These are phyloP conservation scores for Tetanocera ferruginea DNA, from an alignment of 2,888 invertebrate species.

Conservation along the genomic window DNA sequence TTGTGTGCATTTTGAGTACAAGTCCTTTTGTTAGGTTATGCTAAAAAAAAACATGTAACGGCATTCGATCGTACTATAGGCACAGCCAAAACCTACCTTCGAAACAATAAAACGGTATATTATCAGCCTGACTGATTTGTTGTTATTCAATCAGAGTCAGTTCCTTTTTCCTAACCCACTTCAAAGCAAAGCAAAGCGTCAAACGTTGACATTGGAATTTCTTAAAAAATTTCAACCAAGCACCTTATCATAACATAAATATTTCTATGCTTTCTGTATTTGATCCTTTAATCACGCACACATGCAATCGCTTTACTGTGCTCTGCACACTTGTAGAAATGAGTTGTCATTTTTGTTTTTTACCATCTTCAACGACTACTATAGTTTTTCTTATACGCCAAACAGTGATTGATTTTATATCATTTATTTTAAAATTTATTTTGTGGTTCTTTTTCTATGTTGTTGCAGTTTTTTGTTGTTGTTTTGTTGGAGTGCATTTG, in stretches of 20 bases:
- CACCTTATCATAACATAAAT: not conserved
- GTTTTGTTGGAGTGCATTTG: conserved; percentile 34
- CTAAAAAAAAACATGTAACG: no score
- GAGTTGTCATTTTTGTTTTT: not conserved
- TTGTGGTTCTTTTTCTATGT: conserved; percentile 14
- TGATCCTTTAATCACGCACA: conserved; percentile 18
- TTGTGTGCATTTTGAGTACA: no score
- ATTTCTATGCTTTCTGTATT: not conserved
- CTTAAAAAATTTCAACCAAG: not conserved
- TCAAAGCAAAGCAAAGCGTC: not conserved
- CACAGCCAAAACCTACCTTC: no score
- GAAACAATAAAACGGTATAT: not conserved
- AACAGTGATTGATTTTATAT: conserved; percentile 4
- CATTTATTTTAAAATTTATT: conserved; percentile 11
- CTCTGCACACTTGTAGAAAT: not conserved
- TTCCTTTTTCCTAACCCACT: not conserved
- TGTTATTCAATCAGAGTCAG: not conserved
- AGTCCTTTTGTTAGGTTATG: no score
- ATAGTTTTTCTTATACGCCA: not conserved
- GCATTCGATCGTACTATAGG: no score
- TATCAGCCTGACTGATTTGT: not conserved
- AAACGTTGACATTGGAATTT: conserved; percentile 10
- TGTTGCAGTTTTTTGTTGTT: conserved; percentile 15
- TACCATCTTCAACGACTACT: not conserved
- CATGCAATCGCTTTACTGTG: not conserved